phyloP scores from a whole-genome alignment of 2,113 vertebrate genomes.

The Heterochromis multidens region DNA sequence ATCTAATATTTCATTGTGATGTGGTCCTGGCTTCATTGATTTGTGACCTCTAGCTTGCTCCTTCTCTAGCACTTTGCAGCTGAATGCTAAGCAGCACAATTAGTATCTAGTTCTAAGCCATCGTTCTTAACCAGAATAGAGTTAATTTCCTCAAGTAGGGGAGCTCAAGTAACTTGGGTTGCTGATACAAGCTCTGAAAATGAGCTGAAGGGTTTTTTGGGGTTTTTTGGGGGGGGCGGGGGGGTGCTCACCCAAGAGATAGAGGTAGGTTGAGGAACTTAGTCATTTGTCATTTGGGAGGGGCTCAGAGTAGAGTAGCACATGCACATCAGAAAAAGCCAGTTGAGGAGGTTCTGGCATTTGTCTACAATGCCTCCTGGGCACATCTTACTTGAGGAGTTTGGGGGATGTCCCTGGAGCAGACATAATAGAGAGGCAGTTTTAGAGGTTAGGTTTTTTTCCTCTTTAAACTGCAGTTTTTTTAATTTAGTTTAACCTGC shows the following conservation, averaged over 20 bases:
- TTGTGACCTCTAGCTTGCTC: background rate
- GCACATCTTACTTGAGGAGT: background rate
- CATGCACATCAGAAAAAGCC: too few relatives aligned
- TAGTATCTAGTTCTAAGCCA: background rate
- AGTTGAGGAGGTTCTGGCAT: background rate
- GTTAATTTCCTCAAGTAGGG: background rate
- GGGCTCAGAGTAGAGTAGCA: background rate
- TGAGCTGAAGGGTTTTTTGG: background rate
- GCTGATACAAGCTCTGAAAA: background rate
- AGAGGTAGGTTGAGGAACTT: background rate
- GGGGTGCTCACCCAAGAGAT: background rate
- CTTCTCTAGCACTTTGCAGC: background rate
- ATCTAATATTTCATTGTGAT: background rate
- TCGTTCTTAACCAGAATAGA: background rate
- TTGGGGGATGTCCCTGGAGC: background rate
- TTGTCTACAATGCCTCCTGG: background rate
- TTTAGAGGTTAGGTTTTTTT: background rate
- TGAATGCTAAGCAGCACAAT: background rate
- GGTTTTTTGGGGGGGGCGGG: background rate
- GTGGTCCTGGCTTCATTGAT: background rate
- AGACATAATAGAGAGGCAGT: background rate
- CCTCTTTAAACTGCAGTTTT: background rate
- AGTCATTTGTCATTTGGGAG: background rate
- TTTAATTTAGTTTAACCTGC: background rate
- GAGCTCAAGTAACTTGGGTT: background rate